Evolutionary conservation across 2,797 vertebrate genomes (phyloP), one percentile per base, ranked within the genome.

Genomic region (Sebastes vulpes): DNA sequence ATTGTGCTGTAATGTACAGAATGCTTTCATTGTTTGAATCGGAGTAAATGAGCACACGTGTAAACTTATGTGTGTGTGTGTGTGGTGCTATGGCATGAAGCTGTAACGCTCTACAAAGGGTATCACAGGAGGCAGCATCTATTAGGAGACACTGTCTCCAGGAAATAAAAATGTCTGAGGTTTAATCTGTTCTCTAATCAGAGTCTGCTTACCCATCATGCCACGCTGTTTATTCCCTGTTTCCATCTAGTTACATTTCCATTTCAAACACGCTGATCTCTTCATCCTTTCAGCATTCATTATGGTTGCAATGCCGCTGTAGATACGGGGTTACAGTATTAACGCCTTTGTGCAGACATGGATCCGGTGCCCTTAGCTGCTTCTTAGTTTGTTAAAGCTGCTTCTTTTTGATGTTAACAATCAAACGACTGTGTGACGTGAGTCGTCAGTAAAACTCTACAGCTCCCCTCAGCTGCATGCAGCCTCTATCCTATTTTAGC

Each of bases 211-310:
- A 69, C 67, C 65, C 54, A 68, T 82, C 46, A 69, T 52, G 38
- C 67, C 31, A 26, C 21, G 4, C 3, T 20, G 23, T 32, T 72
- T 18, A 20, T 58, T 58, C 26, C 29, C 26, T n/a, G 58, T 28
- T 67, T 56, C 38, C 35, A 28, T 50, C 20, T 5, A 3, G 18
- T 59, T 10, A 5, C 5, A 71, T 78, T 72, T 80, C 25, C 59
- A 65, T 83, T 79, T 85, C 68, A 75, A 60, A 77, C 63, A 53
- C 23, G 1, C 3, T 26, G 20, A 65, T 66, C 12, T 59, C 63
- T 68, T 72, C 12, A 18, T 42, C 26, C 8, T 60, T 50, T 42
- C 12, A 54, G n/a, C 38, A 25, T 69, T 46, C 4, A 2, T 32
- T 57, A n/a, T 9, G n/a, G n/a, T 21, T 52, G 23, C 35, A 50